Base-by-base conservation (phyloP, 2,113 vertebrate species). In the Tricholaema leucomelas region DNA sequence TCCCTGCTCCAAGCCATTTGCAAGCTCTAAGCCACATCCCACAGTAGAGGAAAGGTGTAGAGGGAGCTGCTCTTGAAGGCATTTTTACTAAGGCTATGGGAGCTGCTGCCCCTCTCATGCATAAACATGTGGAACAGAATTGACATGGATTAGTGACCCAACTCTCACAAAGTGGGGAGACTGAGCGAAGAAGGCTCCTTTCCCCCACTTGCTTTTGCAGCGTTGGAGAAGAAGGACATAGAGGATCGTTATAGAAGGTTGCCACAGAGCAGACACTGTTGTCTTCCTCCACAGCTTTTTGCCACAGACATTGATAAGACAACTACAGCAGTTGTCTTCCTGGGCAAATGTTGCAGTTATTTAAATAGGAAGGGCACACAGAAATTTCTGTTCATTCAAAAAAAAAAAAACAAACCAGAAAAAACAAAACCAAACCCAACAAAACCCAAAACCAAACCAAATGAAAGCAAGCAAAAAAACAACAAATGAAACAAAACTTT, bases 1-100 rank as follows among this genome's bases (percentile, higher is more conserved):
- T 94, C 84, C 75, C 69, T 0, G n/a, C 95, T 95, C 61, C 66
- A 87, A 96, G 93, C 67, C 92, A 77, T 93, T 95, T 91, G 27
- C 81, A 88, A 50, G 92, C 92, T 89, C 31, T 63, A 93, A 95
- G 30, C 87, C 67, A 61, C 64, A 88, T 60, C 55, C 18, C 10
- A 63, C 56, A 91, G 81, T 48, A 23, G 75, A 75, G 65, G 38
- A 50, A 92, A 81, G 31, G 35, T 91, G 35, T 60, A 87, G 72
- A 91, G 52, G 60, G 30, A 77, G 27, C 75, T 70, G 54, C 42
- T 92, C n/a, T 54, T 93, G 84, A 74, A 93, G 84, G 60, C 52
- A 87, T 87, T 93, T 95, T 94, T 90, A 85, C 74, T 35, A 80
- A 71, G 48, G 35, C 48, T 92, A 13, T 82, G 61, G 56, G 64